phyloP scores from a whole-genome alignment of 2,888 invertebrate species.

The Diarsia mendica region DNA sequence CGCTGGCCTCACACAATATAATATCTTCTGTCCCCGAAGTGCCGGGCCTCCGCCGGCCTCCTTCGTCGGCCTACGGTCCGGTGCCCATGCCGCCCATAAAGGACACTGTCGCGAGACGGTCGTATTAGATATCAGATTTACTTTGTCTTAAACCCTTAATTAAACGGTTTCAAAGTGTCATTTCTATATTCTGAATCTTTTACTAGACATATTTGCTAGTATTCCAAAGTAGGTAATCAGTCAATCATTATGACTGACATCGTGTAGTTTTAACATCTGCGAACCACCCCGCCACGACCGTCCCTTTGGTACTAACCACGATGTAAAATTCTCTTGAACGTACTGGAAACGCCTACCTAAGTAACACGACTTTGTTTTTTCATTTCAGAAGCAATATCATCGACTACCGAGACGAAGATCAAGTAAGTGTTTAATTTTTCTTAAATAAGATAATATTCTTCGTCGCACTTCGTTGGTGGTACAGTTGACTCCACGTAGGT shows the following conservation, averaged over 20 bases:
- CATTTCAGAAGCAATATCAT: constrained; percentile 85
- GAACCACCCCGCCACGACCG: not conserved
- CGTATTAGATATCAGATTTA: too few relatives aligned
- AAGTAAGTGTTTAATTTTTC: constrained; percentile 78
- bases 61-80: too few relatives aligned
- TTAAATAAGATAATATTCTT: not conserved
- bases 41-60: too few relatives aligned
- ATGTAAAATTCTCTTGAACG: not conserved
- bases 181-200: too few relatives aligned
- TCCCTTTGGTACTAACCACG: too few relatives aligned
- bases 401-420: constrained; percentile 83
- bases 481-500: not conserved
- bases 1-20: too few relatives aligned
- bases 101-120: too few relatives aligned
- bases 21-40: too few relatives aligned
- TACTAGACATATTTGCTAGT: not conserved
- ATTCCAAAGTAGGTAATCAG: not conserved
- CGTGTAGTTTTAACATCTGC: not conserved
- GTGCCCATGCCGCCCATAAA: too few relatives aligned
- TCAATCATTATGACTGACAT: not conserved
- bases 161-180: too few relatives aligned
- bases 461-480: not conserved
- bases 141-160: too few relatives aligned
- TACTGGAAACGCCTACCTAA: not conserved
- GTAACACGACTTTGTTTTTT: constrained; percentile 16